Conservation (phyloP, 2,888 invertebrate species). For the Lepetodrilus schrolli region DNA sequence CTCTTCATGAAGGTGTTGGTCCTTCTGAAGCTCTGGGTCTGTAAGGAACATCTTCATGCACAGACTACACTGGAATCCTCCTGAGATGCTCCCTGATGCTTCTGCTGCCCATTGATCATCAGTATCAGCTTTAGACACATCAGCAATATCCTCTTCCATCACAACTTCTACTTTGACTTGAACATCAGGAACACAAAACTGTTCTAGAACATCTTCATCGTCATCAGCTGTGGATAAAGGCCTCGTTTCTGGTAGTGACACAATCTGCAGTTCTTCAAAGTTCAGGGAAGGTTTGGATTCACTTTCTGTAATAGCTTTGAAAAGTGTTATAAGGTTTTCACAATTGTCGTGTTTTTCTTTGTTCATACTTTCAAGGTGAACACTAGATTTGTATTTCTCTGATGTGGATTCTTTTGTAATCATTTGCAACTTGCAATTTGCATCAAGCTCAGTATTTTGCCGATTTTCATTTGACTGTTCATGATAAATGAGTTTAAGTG, state of each 20-base stretch:
- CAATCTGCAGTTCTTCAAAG: too few species aligned
- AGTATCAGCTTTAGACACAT: too few species aligned
- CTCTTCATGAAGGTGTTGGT: not conserved
- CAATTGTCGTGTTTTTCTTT: not conserved
- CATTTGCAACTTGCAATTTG: not conserved
- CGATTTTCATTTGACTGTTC: not conserved
- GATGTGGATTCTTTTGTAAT: not conserved
- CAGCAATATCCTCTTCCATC: too few species aligned
- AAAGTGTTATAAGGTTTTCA: too few species aligned
- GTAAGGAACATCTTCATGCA: not conserved
- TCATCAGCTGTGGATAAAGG: not conserved
- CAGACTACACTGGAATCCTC: not conserved
- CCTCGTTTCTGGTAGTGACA: not conserved
- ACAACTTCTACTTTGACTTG: not conserved
- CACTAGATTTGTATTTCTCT: not conserved
- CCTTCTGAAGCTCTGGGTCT: not conserved
- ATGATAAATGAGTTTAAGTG: not conserved
- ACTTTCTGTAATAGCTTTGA: too few species aligned
- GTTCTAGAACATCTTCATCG: not conserved
- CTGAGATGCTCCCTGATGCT: too few species aligned
- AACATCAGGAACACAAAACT: not conserved
- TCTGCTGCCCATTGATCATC: too few species aligned
- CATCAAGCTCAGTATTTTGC: not conserved
- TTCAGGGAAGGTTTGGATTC: too few species aligned
- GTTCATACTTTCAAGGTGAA: not conserved